These are phyloP conservation scores for Cheilosia scutellata DNA, from an alignment of 2,888 invertebrate species.

Conservation along the genomic window DNA sequence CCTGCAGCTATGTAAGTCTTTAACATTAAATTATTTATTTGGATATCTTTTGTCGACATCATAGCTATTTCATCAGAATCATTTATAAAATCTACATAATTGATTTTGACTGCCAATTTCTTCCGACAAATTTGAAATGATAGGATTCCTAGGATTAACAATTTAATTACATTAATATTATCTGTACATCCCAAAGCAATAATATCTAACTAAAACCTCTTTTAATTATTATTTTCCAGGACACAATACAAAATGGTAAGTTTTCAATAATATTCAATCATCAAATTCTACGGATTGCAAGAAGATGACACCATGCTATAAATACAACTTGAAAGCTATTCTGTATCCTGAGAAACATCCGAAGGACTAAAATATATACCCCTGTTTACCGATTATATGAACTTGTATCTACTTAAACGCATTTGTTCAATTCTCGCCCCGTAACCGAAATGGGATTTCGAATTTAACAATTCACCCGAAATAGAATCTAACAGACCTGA, in stretches of 20 bases:
- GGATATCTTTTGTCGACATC: too few species aligned
- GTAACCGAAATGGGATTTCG: slow-evolving; percentile 50
- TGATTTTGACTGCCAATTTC: too few species aligned
- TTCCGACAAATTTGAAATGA: too few species aligned
- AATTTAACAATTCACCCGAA: slow-evolving; percentile 31
- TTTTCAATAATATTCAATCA: background rate
- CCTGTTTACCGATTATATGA: slow-evolving; percentile 14
- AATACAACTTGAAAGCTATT: background rate
- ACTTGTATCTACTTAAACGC: slow-evolving; percentile 52
- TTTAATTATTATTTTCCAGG: background rate
- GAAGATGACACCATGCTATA: slow-evolving; percentile 1
- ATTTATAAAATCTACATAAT: too few species aligned
- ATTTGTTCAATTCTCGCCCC: slow-evolving; percentile 66
- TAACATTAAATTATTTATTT: too few species aligned
- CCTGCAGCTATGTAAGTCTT: too few species aligned
- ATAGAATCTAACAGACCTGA: slow-evolving; percentile 59
- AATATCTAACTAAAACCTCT: too few species aligned
- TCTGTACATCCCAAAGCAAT: too few species aligned
- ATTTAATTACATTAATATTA: too few species aligned
- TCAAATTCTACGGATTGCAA: background rate
- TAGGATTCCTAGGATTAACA: too few species aligned
- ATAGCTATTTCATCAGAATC: too few species aligned
- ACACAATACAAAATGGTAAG: too few species aligned
- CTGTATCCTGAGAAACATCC: background rate
- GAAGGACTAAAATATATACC: background rate